Conservation (phyloP, 37 sponge, comb jelly and placozoan species). For the Petrosia ficiformis region DNA sequence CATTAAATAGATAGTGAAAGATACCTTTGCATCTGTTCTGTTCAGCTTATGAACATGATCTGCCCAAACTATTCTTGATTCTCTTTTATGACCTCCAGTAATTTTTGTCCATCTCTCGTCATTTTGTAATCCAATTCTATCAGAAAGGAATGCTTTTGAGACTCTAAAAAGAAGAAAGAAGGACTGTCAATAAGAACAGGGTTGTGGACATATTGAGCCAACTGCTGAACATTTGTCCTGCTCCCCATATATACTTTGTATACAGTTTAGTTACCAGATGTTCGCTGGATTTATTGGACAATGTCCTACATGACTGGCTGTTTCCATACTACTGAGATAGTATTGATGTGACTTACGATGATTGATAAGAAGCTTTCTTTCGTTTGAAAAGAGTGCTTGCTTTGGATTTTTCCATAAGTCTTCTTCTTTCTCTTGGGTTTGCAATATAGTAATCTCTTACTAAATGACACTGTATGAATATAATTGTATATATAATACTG, state of each 20-base stretch:
- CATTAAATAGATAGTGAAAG: no score
- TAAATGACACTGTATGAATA: conserved; percentile 43
- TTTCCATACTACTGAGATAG: no score
- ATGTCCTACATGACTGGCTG: no score
- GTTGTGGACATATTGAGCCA: background rate
- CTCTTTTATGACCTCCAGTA: conserved; percentile 42
- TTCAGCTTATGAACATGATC: conserved; percentile 77
- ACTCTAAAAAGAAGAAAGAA: conserved; percentile 37
- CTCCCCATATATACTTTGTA: no score
- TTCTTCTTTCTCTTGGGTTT: conserved; percentile 48
- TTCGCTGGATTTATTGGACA: no score
- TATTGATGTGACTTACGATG: conserved; percentile 53
- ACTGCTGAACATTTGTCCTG: no score
- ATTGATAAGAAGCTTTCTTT: conserved; percentile 65
- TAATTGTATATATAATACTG: no score
- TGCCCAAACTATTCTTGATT: conserved; percentile 79
- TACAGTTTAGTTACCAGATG: no score
- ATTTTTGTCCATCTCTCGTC: conserved; percentile 69
- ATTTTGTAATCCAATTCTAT: conserved; percentile 45
- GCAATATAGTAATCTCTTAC: conserved; percentile 48
- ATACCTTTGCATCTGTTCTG: conserved; percentile 75
- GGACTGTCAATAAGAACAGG: background rate
- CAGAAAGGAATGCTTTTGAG: conserved; percentile 63
- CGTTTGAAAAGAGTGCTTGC: conserved; percentile 75
- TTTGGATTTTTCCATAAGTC: conserved; percentile 63